A percentile compares a stretch with the other conserved stretches of the same genome.
phyloP scores from a whole-genome alignment of 2,797 vertebrate genomes.

The Falco columbarius region DNA sequence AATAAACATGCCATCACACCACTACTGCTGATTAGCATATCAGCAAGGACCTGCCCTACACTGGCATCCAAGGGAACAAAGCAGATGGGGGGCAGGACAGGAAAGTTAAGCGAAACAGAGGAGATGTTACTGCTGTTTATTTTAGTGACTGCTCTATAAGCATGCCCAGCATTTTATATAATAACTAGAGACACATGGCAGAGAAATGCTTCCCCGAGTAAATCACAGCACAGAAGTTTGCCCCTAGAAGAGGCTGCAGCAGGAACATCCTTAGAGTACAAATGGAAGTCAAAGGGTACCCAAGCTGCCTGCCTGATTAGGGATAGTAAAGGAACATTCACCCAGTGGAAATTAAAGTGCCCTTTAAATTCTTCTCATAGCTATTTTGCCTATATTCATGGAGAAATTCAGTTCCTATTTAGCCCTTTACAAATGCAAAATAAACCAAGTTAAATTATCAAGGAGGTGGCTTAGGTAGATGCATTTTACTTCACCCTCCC shows the following conservation, averaged over 20 bases:
- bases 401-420: background rate
- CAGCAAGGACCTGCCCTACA: background rate
- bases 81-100: background rate
- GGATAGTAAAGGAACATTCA: background rate
- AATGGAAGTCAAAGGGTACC: background rate
- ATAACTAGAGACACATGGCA: background rate
- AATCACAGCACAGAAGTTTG: background rate
- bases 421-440: background rate
- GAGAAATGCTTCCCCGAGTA: background rate
- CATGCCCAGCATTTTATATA: background rate
- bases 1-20: slow-evolving; percentile 11
- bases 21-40: background rate
- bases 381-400: background rate
- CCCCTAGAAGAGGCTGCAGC: background rate
- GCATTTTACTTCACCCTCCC: background rate
- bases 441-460: background rate
- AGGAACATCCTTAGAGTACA: background rate
- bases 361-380: background rate
- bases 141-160: background rate
- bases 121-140: slow-evolving; percentile 4
- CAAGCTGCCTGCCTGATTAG: background rate
- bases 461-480: background rate
- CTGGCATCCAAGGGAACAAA: background rate
- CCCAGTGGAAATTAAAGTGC: background rate
- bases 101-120: background rate